Conservation (phyloP, 1,140 invertebrate species). For the Callitettix versicolor region DNA sequence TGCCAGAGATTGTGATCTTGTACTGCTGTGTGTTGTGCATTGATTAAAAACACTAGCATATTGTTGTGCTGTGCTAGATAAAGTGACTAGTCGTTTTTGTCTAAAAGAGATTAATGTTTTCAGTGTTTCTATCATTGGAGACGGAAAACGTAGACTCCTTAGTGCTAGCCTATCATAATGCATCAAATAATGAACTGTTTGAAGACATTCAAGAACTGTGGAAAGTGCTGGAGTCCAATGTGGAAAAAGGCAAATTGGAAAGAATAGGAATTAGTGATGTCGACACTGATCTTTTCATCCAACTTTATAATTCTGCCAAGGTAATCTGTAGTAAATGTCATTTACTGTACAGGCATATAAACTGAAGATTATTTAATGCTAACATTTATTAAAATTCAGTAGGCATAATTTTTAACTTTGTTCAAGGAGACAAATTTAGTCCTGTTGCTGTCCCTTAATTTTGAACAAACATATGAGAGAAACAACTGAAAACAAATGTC, state of each 20-base stretch:
- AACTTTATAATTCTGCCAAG: slow-evolving; percentile 64
- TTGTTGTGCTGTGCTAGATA: no score
- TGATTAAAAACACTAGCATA: no score
- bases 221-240: slow-evolving; percentile 57
- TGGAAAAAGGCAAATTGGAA: slow-evolving; percentile 49
- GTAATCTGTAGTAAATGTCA: slow-evolving; percentile 38
- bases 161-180: slow-evolving; percentile 48
- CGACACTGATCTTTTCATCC: slow-evolving; percentile 64
- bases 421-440: neutral
- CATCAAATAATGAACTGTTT: slow-evolving; percentile 8
- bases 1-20: no score
- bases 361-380: neutral
- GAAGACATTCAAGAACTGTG: slow-evolving; percentile 40
- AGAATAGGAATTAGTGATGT: slow-evolving; percentile 82
- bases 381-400: neutral
- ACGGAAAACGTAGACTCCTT: slow-evolving; percentile 60
- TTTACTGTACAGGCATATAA: neutral
- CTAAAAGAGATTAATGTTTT: no score
- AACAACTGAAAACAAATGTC: no score
- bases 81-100: no score
- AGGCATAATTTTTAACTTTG: slow-evolving; percentile 5
- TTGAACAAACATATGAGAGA: no score
- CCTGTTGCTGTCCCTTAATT: no score
- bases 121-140: slow-evolving; percentile 53
- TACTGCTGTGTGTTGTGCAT: no score